These are phyloP conservation scores for Lithophane leautieri DNA, from an alignment of 2,888 invertebrate genomes.

Conservation along the genomic window DNA sequence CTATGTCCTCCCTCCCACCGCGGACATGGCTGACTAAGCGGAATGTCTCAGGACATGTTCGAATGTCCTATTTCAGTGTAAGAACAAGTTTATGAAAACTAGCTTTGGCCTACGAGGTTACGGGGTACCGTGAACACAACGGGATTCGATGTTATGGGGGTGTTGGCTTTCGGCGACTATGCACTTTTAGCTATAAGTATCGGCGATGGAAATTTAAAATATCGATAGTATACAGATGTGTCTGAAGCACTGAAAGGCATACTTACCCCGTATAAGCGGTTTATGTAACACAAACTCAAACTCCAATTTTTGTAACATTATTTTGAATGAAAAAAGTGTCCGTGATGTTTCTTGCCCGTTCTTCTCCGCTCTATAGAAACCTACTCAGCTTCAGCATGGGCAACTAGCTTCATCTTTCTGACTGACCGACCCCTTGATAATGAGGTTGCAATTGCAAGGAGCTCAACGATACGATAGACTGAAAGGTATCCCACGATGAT, in stretches of 20 bases:
- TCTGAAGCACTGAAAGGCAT: neutral
- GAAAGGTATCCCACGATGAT: too few relatives aligned
- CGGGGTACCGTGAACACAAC: constrained; percentile 33
- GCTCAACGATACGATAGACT: too few relatives aligned
- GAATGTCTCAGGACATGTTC: constrained; percentile 77
- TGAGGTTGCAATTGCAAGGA: too few relatives aligned
- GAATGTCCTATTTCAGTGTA: constrained; percentile 73
- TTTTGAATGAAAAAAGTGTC: too few relatives aligned
- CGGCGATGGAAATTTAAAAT: neutral
- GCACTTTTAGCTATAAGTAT: neutral
- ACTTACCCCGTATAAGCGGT: neutral
- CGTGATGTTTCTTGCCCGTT: too few relatives aligned
- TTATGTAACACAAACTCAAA: neutral
- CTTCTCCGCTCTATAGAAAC: too few relatives aligned
- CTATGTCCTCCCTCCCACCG: constrained; percentile 61
- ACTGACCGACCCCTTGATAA: too few relatives aligned
- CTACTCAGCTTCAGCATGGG: too few relatives aligned
- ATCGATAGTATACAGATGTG: neutral
- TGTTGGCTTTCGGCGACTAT: neutral
- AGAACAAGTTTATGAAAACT: constrained; percentile 56
- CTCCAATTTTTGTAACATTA: too few relatives aligned
- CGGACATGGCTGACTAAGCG: constrained; percentile 66
- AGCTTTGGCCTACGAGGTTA: constrained; percentile 41
- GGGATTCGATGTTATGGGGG: constrained; percentile 27
- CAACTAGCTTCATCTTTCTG: too few relatives aligned